Evolutionary conservation across 2,113 vertebrate genomes (phyloP).

Genomic region (Lampris incognitus): DNA sequence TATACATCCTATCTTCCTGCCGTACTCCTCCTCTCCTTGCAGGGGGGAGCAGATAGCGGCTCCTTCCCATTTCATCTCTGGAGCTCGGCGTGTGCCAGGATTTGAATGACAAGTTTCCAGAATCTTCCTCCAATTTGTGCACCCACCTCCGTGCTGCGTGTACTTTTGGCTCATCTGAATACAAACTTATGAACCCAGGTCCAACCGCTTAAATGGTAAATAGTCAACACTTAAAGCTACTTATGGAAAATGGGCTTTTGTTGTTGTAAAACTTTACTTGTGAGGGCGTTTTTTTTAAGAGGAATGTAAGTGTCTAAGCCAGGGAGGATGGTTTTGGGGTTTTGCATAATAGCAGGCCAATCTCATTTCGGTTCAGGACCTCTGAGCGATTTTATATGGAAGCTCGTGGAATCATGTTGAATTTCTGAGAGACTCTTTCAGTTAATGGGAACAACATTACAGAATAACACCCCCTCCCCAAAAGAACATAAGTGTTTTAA

Average conservation of each 20-base stretch:
- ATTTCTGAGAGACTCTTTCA: constrained; percentile 30
- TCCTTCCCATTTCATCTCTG: constrained; percentile 32
- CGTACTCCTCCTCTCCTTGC: constrained; percentile 9
- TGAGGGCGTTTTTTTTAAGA: constrained; percentile 46
- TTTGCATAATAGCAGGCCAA: constrained; percentile 63
- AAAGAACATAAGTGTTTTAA: constrained; percentile 57
- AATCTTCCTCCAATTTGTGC: constrained; percentile 38
- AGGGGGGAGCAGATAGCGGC: constrained; percentile 39
- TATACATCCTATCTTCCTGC: constrained; percentile 27
- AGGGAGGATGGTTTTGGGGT: constrained; percentile 57
- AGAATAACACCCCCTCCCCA: constrained; percentile 29
- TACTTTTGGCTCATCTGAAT: constrained; percentile 56
- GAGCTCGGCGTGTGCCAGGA: constrained; percentile 47
- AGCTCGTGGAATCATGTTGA: constrained; percentile 35
- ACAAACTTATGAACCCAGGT: constrained; percentile 65
- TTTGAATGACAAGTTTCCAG: constrained; percentile 61
- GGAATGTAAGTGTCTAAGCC: constrained; percentile 51
- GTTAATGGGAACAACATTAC: constrained; percentile 38
- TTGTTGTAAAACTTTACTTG: constrained; percentile 42
- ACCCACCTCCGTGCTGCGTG: constrained; percentile 38
- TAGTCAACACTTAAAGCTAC: constrained; percentile 56
- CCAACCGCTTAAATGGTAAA: constrained; percentile 39
- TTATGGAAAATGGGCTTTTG: constrained; percentile 45
- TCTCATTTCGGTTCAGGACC: constrained; percentile 52
- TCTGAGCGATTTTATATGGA: constrained; percentile 53